Evolutionary conservation across 2,113 vertebrate genomes (phyloP), one percentile per base, ranked within the genome.

Genomic region (Heloderma charlesbogerti): DNA sequence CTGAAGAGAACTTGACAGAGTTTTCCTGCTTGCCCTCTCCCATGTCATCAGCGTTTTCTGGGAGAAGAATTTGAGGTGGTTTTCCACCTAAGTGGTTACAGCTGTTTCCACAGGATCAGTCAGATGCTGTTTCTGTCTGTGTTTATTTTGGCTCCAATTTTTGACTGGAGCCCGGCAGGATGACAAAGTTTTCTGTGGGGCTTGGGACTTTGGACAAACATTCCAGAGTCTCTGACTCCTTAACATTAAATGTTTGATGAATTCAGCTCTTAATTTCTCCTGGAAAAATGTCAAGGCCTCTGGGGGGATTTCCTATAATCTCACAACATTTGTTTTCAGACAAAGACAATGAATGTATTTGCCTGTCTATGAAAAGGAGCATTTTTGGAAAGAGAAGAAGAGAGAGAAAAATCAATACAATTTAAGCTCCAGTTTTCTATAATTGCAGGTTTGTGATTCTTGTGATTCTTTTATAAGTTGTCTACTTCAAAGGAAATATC

Each of bases 41-140:
- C 97, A 97, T 98, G 97, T 98, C 96, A 96, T 97, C 96, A 96
- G 96, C 96, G 93, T 97, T 98, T 98, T 98, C 96, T 97, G 96
- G 93, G 96, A 96, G 95, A 98, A 97, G 97, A 98, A 98, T 99
- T 97, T 95, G 93, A 97, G 96, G 96, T 97, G 95, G 97, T 98
- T 98, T 98, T 98, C 96, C 96, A 96, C 96, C 96, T 99, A 99
- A 99, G 98, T 98, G 98, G 97, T 98, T 98, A 98, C 98, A 99
- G 98, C 98, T 99, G 98, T 98, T 98, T 97, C 97, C 97, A 98
- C 98, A 98, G 96, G 97, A 98, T 98, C 97, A 97, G 97, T 98
- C 97, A 97, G 97, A 98, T 98, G 98, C 97, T 98, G 97, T 98
- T 98, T 97, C 98, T 97, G 97, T 96, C 96, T 96, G 82, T 98